A percentile compares a stretch with the other conserved stretches of the same genome.
Evolutionary conservation across 2,888 invertebrate species (phyloP).

Genomic region (Matsumyia berberina): DNA sequence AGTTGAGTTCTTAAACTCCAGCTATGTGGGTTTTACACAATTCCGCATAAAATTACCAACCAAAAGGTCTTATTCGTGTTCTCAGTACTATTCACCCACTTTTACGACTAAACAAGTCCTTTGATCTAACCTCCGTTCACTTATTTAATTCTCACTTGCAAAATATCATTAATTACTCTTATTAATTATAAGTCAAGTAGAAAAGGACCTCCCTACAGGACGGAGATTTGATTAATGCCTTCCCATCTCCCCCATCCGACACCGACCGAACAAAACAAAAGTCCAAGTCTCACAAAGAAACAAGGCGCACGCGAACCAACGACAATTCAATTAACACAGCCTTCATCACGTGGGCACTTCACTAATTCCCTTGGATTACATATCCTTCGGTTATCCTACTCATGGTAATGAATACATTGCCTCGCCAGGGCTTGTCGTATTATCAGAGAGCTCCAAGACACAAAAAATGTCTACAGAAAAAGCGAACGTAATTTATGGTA

Average conservation of each 20-base stretch:
- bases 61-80: too few relatives aligned
- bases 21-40: too few relatives aligned
- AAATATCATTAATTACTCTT: conserved; percentile 57
- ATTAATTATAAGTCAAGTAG: conserved; percentile 53
- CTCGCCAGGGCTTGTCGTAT: background rate
- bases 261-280: conserved; percentile 8
- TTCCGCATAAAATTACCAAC: too few relatives aligned
- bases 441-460: conserved; percentile 31
- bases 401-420: conserved; percentile 27
- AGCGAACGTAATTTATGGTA: conserved; percentile 71
- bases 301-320: conserved; percentile 71
- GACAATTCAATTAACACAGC: conserved; percentile 75
- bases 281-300: conserved; percentile 18
- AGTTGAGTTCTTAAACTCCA: too few relatives aligned
- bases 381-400: conserved; percentile 33
- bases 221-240: conserved; percentile 56
- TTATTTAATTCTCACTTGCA: conserved; percentile 21
- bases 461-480: conserved; percentile 37
- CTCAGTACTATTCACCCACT: too few relatives aligned
- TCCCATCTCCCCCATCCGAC: background rate
- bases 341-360: conserved; percentile 72
- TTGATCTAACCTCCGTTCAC: conserved; percentile 7
- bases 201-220: conserved; percentile 12
- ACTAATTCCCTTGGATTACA: conserved; percentile 71
- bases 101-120: conserved; percentile 4